Evolutionary conservation across 2,888 invertebrate species (phyloP), one percentile per base, ranked within the genome.

Genomic region (Theristus sp.): DNA sequence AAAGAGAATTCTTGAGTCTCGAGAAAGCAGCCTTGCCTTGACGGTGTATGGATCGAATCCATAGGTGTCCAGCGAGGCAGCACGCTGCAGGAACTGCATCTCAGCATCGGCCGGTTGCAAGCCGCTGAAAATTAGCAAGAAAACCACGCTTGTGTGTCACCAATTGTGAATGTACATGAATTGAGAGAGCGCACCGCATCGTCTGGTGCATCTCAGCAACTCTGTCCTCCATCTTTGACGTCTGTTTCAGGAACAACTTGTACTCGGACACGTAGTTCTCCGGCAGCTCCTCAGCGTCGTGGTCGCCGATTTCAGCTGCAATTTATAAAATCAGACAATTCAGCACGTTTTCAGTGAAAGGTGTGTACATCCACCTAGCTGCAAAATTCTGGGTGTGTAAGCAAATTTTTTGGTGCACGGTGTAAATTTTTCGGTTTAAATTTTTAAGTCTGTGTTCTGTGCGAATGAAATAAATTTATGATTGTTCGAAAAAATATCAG

Each of bases 1-100:
- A 38, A 20, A 38, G 20, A 38, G 20, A 38, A 38, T n/a, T n/a
- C n/a, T n/a, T n/a, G n/a, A n/a, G n/a, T n/a, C n/a, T n/a, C n/a
- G n/a, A n/a, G n/a, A n/a, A n/a, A n/a, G n/a, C n/a, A n/a, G n/a
- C n/a, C n/a, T n/a, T n/a, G n/a, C 89, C 82, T 94, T 96, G 31
- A 96, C 94, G 62, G 90, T 88, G 80, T 94, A 91, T 17, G 94
- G 96, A 78, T 96, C 94, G 46, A 96, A 87, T 29, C 94, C 96
- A 73, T 94, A 96, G 0, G 94, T 93, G 75, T 96, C 94, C 61
- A 96, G 80, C 66, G 85, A 84, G 66, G 87, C 85, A 53, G 91
- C 89, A 70, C 89, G 85, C 76, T 86, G 86, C 69, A 96, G 82
- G 77, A 96, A 96, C 67, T 85, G 83, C 62, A 84, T 83, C 78